These are phyloP conservation scores for Cephus nigrinus DNA, from an alignment of 2,888 invertebrate genomes.

Conservation along the genomic window DNA sequence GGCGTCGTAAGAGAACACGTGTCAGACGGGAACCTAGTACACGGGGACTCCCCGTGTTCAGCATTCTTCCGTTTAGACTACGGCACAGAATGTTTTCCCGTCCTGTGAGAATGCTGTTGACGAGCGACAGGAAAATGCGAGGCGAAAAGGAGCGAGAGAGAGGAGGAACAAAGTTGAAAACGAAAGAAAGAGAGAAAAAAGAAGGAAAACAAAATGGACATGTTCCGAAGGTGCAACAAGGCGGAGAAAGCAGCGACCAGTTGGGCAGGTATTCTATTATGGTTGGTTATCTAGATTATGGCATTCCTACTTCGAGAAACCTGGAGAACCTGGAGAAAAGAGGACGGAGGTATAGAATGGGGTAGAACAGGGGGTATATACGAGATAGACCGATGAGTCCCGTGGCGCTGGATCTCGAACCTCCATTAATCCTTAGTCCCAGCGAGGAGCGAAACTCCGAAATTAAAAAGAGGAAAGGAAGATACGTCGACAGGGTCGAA, in stretches of 20 bases:
- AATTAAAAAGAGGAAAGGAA: conserved; percentile 5
- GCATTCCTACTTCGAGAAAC: conserved; percentile 60
- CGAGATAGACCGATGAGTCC: conserved; percentile 25
- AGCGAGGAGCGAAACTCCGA: conserved; percentile 25
- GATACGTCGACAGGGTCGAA: background rate
- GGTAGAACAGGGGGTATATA: conserved; percentile 37
- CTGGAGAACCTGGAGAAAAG: conserved; percentile 7
- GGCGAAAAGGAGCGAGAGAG: background rate
- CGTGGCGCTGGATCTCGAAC: conserved; percentile 29
- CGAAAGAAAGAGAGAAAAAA: conserved; percentile 35
- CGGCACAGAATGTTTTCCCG: background rate
- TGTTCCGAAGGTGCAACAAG: conserved; percentile 56
- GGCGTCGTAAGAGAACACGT: conserved; percentile 11
- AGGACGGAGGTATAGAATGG: conserved; percentile 20
- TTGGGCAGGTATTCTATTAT: conserved; percentile 59
- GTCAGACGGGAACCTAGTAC: background rate
- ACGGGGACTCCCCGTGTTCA: conserved; percentile 4
- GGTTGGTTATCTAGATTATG: conserved; percentile 64
- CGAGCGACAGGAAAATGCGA: conserved; percentile 1
- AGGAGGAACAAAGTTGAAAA: conserved; percentile 15
- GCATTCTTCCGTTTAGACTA: background rate
- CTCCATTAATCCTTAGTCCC: conserved; percentile 51
- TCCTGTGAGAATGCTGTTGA: background rate
- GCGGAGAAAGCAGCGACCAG: conserved; percentile 47
- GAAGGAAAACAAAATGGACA: conserved; percentile 21